Conservation (phyloP, 1,140 invertebrate genomes). For the Popillia japonica region DNA sequence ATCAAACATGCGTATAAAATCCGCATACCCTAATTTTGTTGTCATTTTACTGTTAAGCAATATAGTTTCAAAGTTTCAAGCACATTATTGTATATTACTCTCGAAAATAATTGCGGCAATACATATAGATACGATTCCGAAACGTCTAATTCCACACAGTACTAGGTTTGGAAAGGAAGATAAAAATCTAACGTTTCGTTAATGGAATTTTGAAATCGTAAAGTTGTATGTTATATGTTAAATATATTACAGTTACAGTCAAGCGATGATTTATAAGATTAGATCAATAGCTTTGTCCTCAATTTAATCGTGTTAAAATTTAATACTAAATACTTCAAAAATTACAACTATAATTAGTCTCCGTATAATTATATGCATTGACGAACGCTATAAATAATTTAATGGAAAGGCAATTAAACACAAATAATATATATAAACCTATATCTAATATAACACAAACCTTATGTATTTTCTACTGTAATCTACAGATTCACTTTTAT, state of each 20-base stretch:
- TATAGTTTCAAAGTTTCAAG: too few species aligned
- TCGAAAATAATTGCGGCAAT: too few species aligned
- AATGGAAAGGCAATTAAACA: constrained; percentile 22
- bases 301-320: constrained; percentile 9
- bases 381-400: constrained; percentile 14
- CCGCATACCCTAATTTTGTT: too few species aligned
- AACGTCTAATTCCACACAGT: too few species aligned
- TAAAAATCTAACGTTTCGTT: neutral
- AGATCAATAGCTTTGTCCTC: neutral
- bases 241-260: neutral
- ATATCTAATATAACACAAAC: constrained; percentile 13
- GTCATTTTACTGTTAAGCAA: too few species aligned
- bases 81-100: too few species aligned
- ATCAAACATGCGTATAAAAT: too few species aligned
- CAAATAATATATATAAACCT: neutral
- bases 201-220: neutral
- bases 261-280: neutral
- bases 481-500: neutral
- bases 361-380: constrained; percentile 17
- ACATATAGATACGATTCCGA: too few species aligned
- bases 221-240: neutral
- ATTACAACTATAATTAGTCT: constrained; percentile 6
- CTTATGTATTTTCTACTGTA: neutral
- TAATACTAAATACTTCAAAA: neutral
- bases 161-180: too few species aligned